phyloP scores from a whole-genome alignment of 2,113 vertebrate genomes.

The Anthoscopus minutus region DNA sequence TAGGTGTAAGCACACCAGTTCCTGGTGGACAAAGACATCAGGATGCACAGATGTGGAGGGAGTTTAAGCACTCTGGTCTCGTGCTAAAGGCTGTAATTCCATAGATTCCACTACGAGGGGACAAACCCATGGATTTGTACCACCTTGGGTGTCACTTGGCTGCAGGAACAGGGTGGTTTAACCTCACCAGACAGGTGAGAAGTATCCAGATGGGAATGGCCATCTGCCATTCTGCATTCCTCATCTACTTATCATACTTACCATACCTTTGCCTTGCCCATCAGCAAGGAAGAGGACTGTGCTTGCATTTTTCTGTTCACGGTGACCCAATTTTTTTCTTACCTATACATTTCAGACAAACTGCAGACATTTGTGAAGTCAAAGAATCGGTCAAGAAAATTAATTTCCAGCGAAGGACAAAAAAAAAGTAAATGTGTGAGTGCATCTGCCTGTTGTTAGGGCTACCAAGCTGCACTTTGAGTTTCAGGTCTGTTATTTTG shows the following conservation, averaged over 20 bases:
- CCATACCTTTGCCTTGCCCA: background rate
- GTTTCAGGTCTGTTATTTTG: background rate
- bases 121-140: background rate
- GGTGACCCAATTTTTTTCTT: background rate
- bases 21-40: background rate
- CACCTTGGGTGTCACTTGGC: background rate
- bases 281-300: background rate
- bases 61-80: background rate
- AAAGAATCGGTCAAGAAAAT: background rate
- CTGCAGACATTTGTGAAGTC: background rate
- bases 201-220: background rate
- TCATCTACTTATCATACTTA: background rate
- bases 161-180: background rate
- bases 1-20: fast-evolving
- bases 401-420: background rate
- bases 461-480: background rate
- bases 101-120: background rate
- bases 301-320: background rate
- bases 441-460: background rate
- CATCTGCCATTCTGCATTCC: background rate
- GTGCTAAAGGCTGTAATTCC: background rate
- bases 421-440: background rate
- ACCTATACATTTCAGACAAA: background rate
- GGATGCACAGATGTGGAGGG: background rate
- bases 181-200: background rate